These are phyloP conservation scores for Eutolmus rufibarbis DNA, from an alignment of 2,888 invertebrate species.

Conservation along the genomic window DNA sequence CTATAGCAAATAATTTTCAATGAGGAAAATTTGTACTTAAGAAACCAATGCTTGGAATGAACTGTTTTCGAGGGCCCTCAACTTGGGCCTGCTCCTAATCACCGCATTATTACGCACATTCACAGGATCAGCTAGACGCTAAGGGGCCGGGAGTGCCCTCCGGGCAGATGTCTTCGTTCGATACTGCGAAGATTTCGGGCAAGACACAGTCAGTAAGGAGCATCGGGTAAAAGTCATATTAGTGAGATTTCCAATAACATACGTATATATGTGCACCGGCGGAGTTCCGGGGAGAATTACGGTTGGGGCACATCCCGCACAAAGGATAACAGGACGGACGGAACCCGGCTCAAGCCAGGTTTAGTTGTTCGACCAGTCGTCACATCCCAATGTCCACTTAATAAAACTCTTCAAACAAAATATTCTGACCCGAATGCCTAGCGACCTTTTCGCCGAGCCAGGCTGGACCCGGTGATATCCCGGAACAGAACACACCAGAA, in stretches of 20 bases:
- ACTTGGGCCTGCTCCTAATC: not conserved
- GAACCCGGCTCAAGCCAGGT: not conserved
- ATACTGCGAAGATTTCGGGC: not conserved
- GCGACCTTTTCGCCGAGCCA: not conserved
- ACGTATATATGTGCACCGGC: constrained; percentile 8
- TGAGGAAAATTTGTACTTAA: constrained; percentile 13
- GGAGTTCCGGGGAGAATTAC: not conserved
- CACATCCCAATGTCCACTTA: constrained; percentile 40
- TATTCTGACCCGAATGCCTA: constrained; percentile 26
- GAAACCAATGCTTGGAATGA: not conserved
- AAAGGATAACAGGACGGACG: not conserved
- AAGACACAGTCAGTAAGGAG: not conserved
- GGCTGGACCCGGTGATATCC: not conserved
- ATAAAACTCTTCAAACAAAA: constrained; percentile 42
- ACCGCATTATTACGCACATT: not conserved
- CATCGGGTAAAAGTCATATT: constrained; percentile 32
- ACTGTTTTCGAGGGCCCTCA: constrained; percentile 1
- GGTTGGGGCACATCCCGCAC: not conserved
- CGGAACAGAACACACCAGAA: not conserved
- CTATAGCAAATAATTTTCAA: constrained; percentile 14
- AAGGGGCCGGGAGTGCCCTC: not conserved
- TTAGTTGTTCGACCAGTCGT: not conserved
- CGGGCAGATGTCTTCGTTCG: not conserved
- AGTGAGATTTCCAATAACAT: constrained; percentile 39
- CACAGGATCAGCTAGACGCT: not conserved